Percentiles rank a stretch among this genome's conserved stretches.
Conservation (phyloP, 37 sponge, comb jelly and placozoan species). For the Oscarella lobularis region DNA sequence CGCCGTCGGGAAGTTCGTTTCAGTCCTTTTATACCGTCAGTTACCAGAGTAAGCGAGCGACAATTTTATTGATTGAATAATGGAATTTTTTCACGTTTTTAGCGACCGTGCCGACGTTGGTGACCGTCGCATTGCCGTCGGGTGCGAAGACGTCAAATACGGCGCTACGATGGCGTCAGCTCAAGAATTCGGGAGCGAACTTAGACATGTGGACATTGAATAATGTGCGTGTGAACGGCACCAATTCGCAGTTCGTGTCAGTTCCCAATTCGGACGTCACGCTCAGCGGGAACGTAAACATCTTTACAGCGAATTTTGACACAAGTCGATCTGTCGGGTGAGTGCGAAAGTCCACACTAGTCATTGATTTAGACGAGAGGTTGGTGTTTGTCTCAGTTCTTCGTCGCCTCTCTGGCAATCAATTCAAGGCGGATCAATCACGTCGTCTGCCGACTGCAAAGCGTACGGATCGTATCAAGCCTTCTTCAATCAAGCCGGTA, state of each 20-base stretch:
- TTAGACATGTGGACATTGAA: constrained; percentile 3
- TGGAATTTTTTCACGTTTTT: too few relatives aligned
- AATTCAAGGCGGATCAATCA: too few relatives aligned
- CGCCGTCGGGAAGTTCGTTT: not conserved
- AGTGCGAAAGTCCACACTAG: too few relatives aligned
- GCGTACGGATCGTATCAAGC: too few relatives aligned
- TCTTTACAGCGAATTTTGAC: not conserved
- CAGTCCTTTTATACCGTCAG: not conserved
- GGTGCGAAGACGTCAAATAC: not conserved
- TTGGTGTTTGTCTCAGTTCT: too few relatives aligned
- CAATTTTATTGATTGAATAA: too few relatives aligned
- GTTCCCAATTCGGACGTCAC: not conserved
- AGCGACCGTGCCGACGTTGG: too few relatives aligned
- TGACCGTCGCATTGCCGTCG: not conserved
- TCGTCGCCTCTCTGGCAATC: too few relatives aligned
- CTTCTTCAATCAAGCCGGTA: not conserved
- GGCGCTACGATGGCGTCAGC: not conserved
- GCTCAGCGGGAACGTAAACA: not conserved
- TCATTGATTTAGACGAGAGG: too few relatives aligned
- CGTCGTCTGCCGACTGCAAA: too few relatives aligned
- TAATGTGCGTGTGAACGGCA: too few relatives aligned
- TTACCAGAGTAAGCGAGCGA: not conserved
- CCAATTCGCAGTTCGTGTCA: not conserved
- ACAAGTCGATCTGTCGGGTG: not conserved
- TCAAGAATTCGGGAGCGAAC: not conserved